These are phyloP conservation scores for Sylvilagus floridanus DNA, from an alignment of 2,797 vertebrate genomes.

Conservation along the genomic window DNA sequence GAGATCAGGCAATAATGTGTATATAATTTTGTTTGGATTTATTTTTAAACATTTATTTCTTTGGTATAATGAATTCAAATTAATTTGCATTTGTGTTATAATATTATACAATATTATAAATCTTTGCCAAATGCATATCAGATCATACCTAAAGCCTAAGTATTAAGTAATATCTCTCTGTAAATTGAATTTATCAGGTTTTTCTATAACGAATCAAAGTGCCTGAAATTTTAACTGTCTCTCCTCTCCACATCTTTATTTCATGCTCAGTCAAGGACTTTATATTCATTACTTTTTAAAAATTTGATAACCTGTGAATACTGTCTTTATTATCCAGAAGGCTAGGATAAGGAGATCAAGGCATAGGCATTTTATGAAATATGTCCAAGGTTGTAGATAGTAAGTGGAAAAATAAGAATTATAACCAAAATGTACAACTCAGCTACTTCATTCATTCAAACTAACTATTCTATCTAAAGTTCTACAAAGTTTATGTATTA, in stretches of 20 bases:
- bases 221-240: not conserved
- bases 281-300: not conserved
- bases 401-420: not conserved
- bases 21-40: constrained; percentile 22
- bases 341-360: constrained; percentile 1
- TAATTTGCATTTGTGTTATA: not conserved
- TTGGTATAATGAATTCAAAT: constrained; percentile 13
- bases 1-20: not conserved
- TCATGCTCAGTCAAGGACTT: not conserved
- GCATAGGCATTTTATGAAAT: not conserved
- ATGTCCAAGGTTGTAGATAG: not conserved
- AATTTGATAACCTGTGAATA: not conserved
- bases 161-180: not conserved
- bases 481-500: not conserved
- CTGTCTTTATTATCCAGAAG: not conserved
- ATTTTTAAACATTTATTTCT: not conserved
- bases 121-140: constrained; percentile 46
- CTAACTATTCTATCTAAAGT: not conserved
- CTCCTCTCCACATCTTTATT: not conserved
- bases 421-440: not conserved
- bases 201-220: not conserved
- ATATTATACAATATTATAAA: not conserved
- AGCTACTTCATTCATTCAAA: not conserved
- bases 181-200: not conserved
- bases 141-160: not conserved